Evolutionary conservation across 2,113 vertebrate genomes (phyloP).

Genomic region (Malurus elegans): DNA sequence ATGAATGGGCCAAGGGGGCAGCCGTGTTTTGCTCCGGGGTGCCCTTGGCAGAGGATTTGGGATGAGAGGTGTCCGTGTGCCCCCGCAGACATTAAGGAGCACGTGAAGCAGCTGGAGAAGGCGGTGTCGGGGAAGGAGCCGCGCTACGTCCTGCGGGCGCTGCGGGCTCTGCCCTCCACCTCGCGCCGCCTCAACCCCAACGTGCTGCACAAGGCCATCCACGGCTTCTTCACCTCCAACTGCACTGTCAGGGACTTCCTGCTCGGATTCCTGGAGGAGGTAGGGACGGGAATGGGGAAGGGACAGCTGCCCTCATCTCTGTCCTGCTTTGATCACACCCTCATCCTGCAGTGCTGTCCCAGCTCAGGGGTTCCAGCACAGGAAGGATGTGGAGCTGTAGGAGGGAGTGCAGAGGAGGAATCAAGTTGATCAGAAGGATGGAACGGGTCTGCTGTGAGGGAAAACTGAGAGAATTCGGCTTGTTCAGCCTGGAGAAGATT

Average conservation of each 20-base stretch:
- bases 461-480: background rate
- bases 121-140: slow-evolving; percentile 95
- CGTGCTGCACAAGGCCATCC: slow-evolving; percentile 89
- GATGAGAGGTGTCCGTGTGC: background rate
- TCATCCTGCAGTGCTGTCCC: background rate
- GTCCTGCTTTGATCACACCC: background rate
- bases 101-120: slow-evolving; percentile 97
- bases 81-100: slow-evolving; percentile 89
- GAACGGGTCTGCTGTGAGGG: background rate
- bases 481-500: background rate
- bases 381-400: background rate
- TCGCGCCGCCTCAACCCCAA: slow-evolving; percentile 92
- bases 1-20: rapidly evolving
- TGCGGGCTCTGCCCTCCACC: slow-evolving; percentile 91
- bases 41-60: background rate
- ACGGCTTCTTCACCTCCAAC: slow-evolving; percentile 92
- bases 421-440: background rate
- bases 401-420: background rate
- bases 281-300: background rate
- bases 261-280: slow-evolving; percentile 91
- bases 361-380: background rate
- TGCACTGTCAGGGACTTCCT: slow-evolving; percentile 83
- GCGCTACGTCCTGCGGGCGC: slow-evolving; percentile 88
- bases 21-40: rapidly evolving
- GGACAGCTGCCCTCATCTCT: background rate